Percentiles rank a stretch among this genome's conserved stretches.
Conservation (phyloP, 2,113 vertebrate genomes). For the Aegithalos caudatus region DNA sequence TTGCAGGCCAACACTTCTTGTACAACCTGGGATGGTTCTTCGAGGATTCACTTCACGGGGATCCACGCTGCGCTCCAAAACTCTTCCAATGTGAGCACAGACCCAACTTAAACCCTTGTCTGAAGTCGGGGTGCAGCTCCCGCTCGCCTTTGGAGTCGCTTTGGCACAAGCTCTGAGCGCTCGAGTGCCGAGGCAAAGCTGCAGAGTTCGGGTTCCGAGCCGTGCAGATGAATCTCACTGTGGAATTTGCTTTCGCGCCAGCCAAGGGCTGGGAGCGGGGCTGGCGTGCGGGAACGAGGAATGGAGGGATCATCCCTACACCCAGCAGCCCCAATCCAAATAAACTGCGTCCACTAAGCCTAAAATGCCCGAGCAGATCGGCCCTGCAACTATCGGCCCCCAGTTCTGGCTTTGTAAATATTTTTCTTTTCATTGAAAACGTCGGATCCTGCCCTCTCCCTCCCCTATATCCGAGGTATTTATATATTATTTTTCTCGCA, state of each 20-base stretch:
- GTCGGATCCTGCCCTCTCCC: background rate
- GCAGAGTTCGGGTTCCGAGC: background rate
- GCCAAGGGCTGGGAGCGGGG: background rate
- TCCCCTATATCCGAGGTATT: background rate
- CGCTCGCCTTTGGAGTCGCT: background rate
- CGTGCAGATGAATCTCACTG: background rate
- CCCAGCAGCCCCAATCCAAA: background rate
- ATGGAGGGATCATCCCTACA: background rate
- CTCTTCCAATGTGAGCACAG: fast-evolving
- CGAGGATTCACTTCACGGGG: background rate
- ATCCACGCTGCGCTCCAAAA: fast-evolving
- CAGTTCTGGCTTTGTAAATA: background rate
- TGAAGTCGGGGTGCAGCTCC: no score
- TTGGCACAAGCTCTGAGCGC: background rate
- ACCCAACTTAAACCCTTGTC: no score
- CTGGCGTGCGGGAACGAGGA: background rate
- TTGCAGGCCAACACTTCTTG: background rate
- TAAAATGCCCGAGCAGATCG: background rate
- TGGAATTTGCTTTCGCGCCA: background rate
- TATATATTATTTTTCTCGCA: background rate
- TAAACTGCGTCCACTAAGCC: background rate
- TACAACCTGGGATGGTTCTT: background rate
- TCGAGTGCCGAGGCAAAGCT: background rate
- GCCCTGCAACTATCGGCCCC: background rate
- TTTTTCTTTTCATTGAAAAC: background rate